Conservation (phyloP, 2,797 vertebrate genomes). For the Catharus ustulatus region DNA sequence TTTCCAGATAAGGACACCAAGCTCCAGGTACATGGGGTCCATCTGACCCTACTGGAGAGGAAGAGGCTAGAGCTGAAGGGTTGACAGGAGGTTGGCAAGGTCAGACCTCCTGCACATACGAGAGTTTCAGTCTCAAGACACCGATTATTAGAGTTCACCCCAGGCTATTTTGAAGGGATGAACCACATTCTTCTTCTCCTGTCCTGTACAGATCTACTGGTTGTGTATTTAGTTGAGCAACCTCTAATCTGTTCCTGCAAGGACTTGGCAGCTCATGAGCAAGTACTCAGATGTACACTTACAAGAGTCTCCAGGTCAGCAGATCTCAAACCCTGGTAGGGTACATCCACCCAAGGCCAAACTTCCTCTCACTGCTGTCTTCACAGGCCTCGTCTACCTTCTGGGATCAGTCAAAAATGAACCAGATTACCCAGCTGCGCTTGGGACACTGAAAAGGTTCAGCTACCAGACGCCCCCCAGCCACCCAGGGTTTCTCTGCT, state of each 20-base stretch:
- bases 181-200: background rate
- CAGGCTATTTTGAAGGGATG: background rate
- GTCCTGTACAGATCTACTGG: background rate
- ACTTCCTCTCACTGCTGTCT: background rate
- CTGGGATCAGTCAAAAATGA: background rate
- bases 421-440: background rate
- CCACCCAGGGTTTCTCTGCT: background rate
- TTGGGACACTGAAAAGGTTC: background rate
- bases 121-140: background rate
- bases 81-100: background rate
- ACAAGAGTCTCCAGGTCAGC: background rate
- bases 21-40: background rate
- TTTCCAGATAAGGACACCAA: background rate
- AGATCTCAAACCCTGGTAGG: background rate
- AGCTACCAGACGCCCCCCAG: background rate
- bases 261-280: background rate
- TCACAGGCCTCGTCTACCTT: background rate
- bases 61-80: background rate
- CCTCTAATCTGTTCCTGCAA: background rate
- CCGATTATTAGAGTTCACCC: background rate
- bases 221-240: background rate
- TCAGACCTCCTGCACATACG: background rate
- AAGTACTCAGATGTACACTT: background rate
- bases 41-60: background rate
- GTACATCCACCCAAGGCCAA: background rate